Base-by-base conservation (phyloP, 37 sponge, comb jelly and placozoan genomes). In the Geodia barretti region DNA sequence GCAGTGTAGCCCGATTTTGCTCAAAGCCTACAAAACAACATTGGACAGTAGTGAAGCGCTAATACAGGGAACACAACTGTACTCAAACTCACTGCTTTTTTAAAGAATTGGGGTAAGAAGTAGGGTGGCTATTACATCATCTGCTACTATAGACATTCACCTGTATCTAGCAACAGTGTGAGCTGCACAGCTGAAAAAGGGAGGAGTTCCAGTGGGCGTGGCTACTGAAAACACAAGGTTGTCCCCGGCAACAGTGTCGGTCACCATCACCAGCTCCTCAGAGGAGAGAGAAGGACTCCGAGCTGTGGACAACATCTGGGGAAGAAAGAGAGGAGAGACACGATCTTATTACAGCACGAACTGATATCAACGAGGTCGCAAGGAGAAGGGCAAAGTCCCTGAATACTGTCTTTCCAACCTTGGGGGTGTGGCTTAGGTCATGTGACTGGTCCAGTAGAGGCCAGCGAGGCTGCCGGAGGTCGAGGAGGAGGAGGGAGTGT, bases 391-490 rank as follows among this genome's bases (percentile, higher is more conserved):
- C n/a, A n/a, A n/a, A n/a, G n/a, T n/a, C n/a, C n/a, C n/a, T n/a
- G 54, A 14, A 47, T 71, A 71, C 32, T 9, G 73, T 29, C 8
- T 71, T 31, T 9, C 73, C 4, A 41, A 29, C 3, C 3, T 2
- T 8, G 31, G 83, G 83, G n/a, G 83, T 54, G 14, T 36, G 26
- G 63, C 38, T 31, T 1, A 74, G 24, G 28, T 78, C 33, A 54
- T 72, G 86, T n/a, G 17, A 60, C 9, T 37, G 33, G 24, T 43
- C 47, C 30, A 78, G 79, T 68, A 79, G 36, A 8, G 81, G 75
- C 31, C 39, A 37, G 30, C 41, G 23, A 0, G 80, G 80, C 61
- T 88, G 79, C 21, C 89, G 72, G 32, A 78, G 5, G 40, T 88
- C 89, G 0, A 88, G 9, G 30, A 78, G 66, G 9, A 88, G 23